Conservation (phyloP, 1,140 invertebrate species). For the Eriosoma lanigerum region DNA sequence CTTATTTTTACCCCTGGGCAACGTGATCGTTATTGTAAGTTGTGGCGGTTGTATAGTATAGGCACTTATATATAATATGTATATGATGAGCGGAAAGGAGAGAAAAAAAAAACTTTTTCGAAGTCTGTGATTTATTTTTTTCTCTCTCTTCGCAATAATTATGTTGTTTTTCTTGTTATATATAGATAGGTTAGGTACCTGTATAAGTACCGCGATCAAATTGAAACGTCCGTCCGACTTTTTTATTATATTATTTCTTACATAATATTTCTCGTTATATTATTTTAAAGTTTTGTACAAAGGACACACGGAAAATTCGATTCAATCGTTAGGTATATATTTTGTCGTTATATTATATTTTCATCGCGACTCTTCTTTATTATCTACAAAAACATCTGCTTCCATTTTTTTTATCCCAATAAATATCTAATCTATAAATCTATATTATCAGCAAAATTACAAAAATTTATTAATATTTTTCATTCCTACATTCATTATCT, state of each 20-base stretch:
- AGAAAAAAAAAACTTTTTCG: conserved; percentile 16
- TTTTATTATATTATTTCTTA: not conserved
- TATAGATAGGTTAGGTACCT: too few relatives aligned
- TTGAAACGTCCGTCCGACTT: conserved; percentile 6
- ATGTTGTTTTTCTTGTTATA: conserved; percentile 34
- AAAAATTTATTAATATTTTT: too few relatives aligned
- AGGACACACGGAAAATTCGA: not conserved
- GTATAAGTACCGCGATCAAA: not conserved
- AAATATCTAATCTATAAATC: too few relatives aligned
- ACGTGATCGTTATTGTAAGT: conserved; percentile 48
- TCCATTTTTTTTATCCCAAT: too few relatives aligned
- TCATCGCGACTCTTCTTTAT: too few relatives aligned
- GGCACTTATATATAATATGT: not conserved
- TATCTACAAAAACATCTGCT: too few relatives aligned
- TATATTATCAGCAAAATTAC: too few relatives aligned
- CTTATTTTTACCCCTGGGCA: conserved; percentile 42
- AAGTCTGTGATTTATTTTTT: conserved; percentile 30
- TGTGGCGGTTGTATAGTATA: not conserved
- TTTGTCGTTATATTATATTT: not conserved
- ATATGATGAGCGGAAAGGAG: not conserved
- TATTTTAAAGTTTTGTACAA: not conserved
- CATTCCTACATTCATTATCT: too few relatives aligned
- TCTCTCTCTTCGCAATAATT: not conserved
- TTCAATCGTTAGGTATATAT: not conserved
- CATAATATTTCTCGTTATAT: not conserved